Evolutionary conservation across 2,797 vertebrate genomes (phyloP).

Genomic region (Melanotaenia nigrans): DNA sequence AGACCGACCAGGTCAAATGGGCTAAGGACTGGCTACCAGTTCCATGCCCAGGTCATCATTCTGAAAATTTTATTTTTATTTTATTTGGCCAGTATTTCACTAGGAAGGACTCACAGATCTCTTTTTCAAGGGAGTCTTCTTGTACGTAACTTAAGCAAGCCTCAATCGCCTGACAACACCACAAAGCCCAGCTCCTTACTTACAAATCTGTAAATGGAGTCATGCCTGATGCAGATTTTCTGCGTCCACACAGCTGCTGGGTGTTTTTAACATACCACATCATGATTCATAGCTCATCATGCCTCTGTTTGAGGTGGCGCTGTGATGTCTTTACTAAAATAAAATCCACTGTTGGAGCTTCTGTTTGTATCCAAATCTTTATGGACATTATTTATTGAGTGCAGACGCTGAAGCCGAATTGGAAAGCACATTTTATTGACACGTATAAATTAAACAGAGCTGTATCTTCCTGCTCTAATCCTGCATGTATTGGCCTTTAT

Average conservation of each 20-base stretch:
- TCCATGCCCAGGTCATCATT: no score
- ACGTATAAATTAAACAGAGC: constrained; percentile 45
- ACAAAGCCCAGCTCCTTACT: background rate
- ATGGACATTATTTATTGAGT: constrained; percentile 50
- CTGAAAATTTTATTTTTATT: no score
- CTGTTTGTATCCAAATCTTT: constrained; percentile 9
- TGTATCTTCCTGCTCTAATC: constrained; percentile 60
- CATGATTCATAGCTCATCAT: background rate
- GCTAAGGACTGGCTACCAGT: no score
- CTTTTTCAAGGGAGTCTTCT: no score
- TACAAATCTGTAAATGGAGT: background rate
- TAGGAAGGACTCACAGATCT: no score
- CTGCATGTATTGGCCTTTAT: constrained; percentile 40
- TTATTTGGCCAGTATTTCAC: no score
- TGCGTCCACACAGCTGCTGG: no score
- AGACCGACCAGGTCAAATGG: no score
- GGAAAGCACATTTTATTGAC: constrained; percentile 46
- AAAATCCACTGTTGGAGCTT: background rate
- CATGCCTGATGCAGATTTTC: no score
- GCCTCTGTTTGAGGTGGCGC: background rate
- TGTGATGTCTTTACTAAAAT: background rate
- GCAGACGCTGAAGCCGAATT: constrained; percentile 24
- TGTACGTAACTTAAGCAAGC: no score
- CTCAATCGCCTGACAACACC: no score
- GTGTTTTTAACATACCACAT: background rate